Evolutionary conservation across 2,888 invertebrate genomes (phyloP), one percentile per base, ranked within the genome.

Genomic region (Andrena chrysosceles): DNA sequence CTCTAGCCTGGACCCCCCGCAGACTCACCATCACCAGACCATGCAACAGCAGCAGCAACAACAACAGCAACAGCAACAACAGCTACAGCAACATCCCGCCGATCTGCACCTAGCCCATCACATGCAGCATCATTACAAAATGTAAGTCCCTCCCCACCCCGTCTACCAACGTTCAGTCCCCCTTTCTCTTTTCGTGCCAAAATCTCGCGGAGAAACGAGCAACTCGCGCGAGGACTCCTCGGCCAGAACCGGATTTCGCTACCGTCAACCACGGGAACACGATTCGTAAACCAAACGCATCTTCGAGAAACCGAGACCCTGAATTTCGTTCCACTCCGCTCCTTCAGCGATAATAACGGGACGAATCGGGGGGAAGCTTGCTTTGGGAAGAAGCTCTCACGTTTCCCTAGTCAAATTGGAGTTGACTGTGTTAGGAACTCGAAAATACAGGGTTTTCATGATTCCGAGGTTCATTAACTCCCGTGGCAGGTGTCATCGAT

Each of bases 1-100:
- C 92, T 95, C 95, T 89, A 96, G 95, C 95, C 95, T 95, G 92
- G 94, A 95, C 94, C 95, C 95, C 68, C 93, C 94, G 70, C 93
- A 92, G 85, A 92, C 92, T 71, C 93, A 91, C 86, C 93, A 93
- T 85, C 94, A 93, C 75, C 91, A 92, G 73, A 79, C 86, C 16
- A 87, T 89, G 67, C 91, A 90, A 69, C 90, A 90, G 42, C 89
- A 89, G 52, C 90, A 90, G 63, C 92, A 91, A 48, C 91, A 92
- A 71, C 90, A 90, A 26, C 90, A 92, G 69, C 91, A 85, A 8
- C 93, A 93, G 81, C 93, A 93, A 76, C 91, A 92, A n/a, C 91
- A 90, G 62, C 91, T 92, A 29, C 91, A 92, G 63, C 90, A 90
- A 54, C 90, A 93, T 77, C 92, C 93, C 76, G 92, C 93, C 56